These are phyloP conservation scores for Heliothis virescens DNA, from an alignment of 1,140 invertebrate species.

Conservation along the genomic window DNA sequence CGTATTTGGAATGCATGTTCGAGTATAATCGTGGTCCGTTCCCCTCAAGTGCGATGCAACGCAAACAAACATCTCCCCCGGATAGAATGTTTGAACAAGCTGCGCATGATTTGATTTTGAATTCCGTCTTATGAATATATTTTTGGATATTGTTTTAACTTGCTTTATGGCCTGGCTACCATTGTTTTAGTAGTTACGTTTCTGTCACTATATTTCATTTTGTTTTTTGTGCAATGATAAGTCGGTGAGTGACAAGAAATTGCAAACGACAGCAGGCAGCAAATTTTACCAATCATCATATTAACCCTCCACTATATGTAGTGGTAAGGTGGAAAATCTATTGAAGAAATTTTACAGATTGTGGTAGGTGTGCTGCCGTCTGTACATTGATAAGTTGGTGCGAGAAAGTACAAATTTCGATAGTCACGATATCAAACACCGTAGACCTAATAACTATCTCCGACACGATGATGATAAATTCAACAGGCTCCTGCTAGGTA, in stretches of 20 bases:
- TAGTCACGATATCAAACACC: background rate
- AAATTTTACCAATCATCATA: too few species aligned
- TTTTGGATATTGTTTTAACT: slow-evolving; percentile 19
- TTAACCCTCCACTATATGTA: too few species aligned
- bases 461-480: slow-evolving; percentile 30
- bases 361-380: too few species aligned
- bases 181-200: background rate
- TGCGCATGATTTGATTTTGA: slow-evolving; percentile 39
- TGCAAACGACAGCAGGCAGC: too few species aligned
- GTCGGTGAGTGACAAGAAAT: too few species aligned
- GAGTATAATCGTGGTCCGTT: slow-evolving; percentile 20
- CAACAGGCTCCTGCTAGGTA: slow-evolving; percentile 20
- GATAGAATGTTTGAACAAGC: slow-evolving; percentile 41
- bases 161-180: background rate
- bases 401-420: too few species aligned
- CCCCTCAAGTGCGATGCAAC: slow-evolving; percentile 23
- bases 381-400: too few species aligned
- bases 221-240: too few species aligned
- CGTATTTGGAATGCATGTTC: slow-evolving; percentile 4
- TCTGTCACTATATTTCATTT: background rate
- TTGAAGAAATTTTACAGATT: too few species aligned
- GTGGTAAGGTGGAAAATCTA: too few species aligned
- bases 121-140: slow-evolving; percentile 33
- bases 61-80: slow-evolving; percentile 35
- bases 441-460: background rate